Evolutionary conservation across 1,140 invertebrate species (phyloP).

Genomic region (Uloborus diversus): DNA sequence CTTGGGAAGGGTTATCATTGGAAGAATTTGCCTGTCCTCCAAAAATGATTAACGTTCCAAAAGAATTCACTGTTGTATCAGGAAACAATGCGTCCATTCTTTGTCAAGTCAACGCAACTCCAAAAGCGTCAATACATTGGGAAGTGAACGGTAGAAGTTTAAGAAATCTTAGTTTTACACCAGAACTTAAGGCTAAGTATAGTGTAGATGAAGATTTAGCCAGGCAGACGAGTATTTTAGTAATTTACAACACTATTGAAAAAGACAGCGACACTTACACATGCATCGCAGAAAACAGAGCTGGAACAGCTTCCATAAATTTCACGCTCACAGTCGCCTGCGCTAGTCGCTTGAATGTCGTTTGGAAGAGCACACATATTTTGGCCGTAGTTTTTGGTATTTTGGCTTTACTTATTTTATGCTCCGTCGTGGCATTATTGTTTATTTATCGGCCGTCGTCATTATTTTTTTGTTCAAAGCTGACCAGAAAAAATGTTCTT

Average conservation of each 20-base stretch:
- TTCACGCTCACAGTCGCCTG: constrained; percentile 75
- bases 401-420: constrained; percentile 70
- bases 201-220: constrained; percentile 64
- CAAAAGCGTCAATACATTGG: constrained; percentile 71
- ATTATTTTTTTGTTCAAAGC: constrained; percentile 5
- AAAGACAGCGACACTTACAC: constrained; percentile 78
- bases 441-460: constrained; percentile 47
- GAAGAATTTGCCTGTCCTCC: constrained; percentile 84
- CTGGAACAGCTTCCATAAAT: constrained; percentile 76
- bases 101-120: constrained; percentile 76
- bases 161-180: constrained; percentile 68
- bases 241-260: constrained; percentile 74
- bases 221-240: constrained; percentile 71
- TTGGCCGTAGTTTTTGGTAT: constrained; percentile 71
- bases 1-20: constrained; percentile 78
- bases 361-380: constrained; percentile 64
- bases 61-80: constrained; percentile 67
- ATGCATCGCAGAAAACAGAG: constrained; percentile 80
- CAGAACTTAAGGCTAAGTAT: constrained; percentile 67
- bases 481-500: constrained; percentile 48
- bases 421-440: constrained; percentile 63
- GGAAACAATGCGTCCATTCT: constrained; percentile 78
- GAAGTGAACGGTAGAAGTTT: constrained; percentile 65
- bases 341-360: constrained; percentile 63
- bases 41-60: constrained; percentile 59